Conservation (phyloP, 2,797 vertebrate genomes). For the Gallinago nigripennis region DNA sequence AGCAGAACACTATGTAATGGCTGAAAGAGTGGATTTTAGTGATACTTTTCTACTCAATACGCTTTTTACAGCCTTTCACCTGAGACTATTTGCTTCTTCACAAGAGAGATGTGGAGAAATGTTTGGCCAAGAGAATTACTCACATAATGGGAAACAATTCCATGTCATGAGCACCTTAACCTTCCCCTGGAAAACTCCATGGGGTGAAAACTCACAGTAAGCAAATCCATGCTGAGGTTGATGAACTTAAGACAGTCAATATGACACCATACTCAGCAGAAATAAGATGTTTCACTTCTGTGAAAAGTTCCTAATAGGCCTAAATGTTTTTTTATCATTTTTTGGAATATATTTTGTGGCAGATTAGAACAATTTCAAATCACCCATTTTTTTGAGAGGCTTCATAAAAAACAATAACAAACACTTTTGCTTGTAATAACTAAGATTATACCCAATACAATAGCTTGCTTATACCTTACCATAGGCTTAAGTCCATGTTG, state of each 20-base stretch:
- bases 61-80: neutral
- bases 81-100: neutral
- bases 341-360: neutral
- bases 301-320: neutral
- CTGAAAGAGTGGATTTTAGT: neutral
- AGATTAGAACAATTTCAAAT: neutral
- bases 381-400: neutral
- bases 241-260: neutral
- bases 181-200: neutral
- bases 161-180: neutral
- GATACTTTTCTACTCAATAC: neutral
- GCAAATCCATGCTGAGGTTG: neutral
- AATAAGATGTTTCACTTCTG: neutral
- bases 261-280: neutral
- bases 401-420: neutral
- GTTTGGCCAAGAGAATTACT: neutral
- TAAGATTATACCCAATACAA: neutral
- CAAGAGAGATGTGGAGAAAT: neutral
- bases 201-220: neutral
- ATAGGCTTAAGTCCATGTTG: neutral
- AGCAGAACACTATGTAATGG: neutral
- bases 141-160: neutral
- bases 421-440: neutral
- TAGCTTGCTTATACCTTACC: neutral
- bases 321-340: accelerated